A percentile compares a stretch with the other conserved stretches of the same genome.
Evolutionary conservation across 1,140 invertebrate genomes (phyloP).

Genomic region (Drosophila mayri): DNA sequence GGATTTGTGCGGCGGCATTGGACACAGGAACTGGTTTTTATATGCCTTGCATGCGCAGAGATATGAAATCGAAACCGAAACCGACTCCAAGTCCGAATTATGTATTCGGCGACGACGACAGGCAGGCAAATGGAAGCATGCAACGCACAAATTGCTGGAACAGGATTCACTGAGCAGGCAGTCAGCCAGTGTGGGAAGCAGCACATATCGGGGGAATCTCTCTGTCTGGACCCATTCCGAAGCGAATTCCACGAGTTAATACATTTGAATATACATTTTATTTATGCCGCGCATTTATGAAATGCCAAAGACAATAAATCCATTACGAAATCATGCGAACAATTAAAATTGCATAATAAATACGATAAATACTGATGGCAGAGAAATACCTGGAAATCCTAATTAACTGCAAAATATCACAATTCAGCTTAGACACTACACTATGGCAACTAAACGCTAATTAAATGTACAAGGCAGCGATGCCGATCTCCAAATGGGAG

Average conservation of each 20-base stretch:
- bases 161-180: slow-evolving; percentile 26
- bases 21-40: slow-evolving; percentile 57
- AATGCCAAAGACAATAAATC: slow-evolving; percentile 79
- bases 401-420: slow-evolving; percentile 83
- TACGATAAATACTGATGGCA: slow-evolving; percentile 80
- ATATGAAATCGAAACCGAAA: slow-evolving; percentile 65
- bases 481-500: slow-evolving; percentile 61
- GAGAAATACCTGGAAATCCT: slow-evolving; percentile 80
- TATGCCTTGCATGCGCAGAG: slow-evolving; percentile 47
- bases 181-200: slow-evolving; percentile 26
- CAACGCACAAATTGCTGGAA: slow-evolving; percentile 41
- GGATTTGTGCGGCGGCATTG: not conserved
- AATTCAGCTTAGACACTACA: slow-evolving; percentile 68
- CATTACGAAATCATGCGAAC: slow-evolving; percentile 80
- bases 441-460: slow-evolving; percentile 75
- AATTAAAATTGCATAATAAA: slow-evolving; percentile 84
- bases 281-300: slow-evolving; percentile 63
- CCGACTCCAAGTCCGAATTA: slow-evolving; percentile 43
- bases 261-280: slow-evolving; percentile 47
- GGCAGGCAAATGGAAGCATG: slow-evolving; percentile 34
- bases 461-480: slow-evolving; percentile 77
- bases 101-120: slow-evolving; percentile 29
- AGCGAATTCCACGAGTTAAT: slow-evolving; percentile 32
- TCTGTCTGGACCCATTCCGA: slow-evolving; percentile 3
- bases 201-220: slow-evolving; percentile 3